A percentile compares a stretch with the other conserved stretches of the same genome.
These are phyloP conservation scores for Anas platyrhynchos DNA, from an alignment of 2,113 vertebrate genomes.

Conservation along the genomic window DNA sequence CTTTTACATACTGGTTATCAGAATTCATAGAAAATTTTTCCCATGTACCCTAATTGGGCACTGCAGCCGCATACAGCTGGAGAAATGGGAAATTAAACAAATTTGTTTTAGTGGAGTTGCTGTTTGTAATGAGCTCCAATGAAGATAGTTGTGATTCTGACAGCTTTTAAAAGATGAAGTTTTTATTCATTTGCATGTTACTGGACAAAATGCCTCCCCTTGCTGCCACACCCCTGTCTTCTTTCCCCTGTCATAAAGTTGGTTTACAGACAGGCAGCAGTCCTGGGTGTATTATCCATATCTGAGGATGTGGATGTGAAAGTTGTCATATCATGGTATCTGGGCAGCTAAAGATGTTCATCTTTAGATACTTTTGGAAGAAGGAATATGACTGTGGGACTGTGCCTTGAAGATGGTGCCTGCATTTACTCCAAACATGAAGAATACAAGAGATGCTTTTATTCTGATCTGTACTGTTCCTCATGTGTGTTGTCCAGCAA, in stretches of 20 bases:
- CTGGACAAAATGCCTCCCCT: background rate
- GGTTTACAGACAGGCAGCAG: background rate
- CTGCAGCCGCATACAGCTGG: background rate
- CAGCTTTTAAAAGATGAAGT: background rate
- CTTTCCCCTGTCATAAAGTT: background rate
- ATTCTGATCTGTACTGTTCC: background rate
- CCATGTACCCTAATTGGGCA: background rate
- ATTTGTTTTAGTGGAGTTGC: background rate
- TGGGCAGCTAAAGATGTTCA: background rate
- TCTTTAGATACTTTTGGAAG: background rate
- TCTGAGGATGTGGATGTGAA: background rate
- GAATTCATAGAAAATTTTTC: background rate
- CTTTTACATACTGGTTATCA: background rate
- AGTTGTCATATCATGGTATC: background rate
- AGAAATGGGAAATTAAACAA: background rate
- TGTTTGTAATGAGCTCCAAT: background rate
- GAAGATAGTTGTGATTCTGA: background rate
- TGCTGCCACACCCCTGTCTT: background rate
- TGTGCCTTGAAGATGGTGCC: background rate
- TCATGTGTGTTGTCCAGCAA: background rate
- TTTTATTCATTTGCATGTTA: background rate
- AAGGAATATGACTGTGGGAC: background rate
- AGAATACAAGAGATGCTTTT: background rate
- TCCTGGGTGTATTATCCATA: background rate
- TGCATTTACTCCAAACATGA: background rate